Base-by-base conservation (phyloP, 1,140 invertebrate genomes). In the Leptinotarsa lineolata region DNA sequence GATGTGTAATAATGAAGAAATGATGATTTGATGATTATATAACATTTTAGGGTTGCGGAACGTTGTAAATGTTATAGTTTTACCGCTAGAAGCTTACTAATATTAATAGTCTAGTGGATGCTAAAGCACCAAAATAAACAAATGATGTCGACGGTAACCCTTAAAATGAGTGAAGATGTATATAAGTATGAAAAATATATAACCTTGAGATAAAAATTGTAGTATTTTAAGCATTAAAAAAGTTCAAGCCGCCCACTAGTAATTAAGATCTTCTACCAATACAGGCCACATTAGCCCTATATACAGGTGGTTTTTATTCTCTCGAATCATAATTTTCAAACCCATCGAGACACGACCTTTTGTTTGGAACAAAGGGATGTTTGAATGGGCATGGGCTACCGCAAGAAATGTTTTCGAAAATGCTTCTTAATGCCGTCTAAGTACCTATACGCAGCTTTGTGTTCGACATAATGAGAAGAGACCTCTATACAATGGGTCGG, bases 391-490 rank as follows among this genome's bases (percentile, higher is more conserved):
- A 68, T 70, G 72, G 72, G 72, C 72, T 74, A 70, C 72, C 72
- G 44, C 72, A 74, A 68, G 60, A 70, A 68, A 70, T 54, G 68
- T 63, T 69, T 73, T 69, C 48, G 59, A 69, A 69, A 68, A 74
- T 74, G 72, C 72, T 65, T 74, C 72, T 60, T 74, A 74, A 74
- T 74, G 61, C 72, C 48, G 18, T 68, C 21, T 74, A 74, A 74
- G 72, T 74, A 74, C 72, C 72, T 73, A 68, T 66, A 68, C 68
- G 48, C 58, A 24, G 66, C 66, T 65, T 74, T 74, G 72, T 74
- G 45, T 44, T 20, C 20, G 60, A 45, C 59, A 74, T 74, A 74
- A 74, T 74, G 68, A 74, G 72, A 74, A 61, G 59, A 74, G 59
- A 70, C 58, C 45, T 67, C 22, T 60, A 22, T 39, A 74, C 72